Evolutionary conservation across 2,888 invertebrate species (phyloP).

Genomic region (Microdon myrmicae): DNA sequence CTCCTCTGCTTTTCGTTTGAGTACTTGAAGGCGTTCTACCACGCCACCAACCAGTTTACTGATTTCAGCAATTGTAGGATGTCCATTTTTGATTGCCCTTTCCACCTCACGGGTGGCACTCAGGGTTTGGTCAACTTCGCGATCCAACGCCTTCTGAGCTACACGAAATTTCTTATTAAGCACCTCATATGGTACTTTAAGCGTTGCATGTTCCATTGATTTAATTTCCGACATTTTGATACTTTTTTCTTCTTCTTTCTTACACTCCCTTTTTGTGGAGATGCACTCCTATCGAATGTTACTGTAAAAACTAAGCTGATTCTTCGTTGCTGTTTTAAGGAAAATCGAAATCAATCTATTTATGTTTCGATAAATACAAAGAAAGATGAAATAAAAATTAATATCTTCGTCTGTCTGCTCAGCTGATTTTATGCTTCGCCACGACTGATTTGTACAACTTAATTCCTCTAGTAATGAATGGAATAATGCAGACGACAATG

Average conservation of each 20-base stretch:
- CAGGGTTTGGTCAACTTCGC: conserved; percentile 91
- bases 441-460: conserved; percentile 43
- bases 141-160: conserved; percentile 92
- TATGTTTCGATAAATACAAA: too few relatives aligned
- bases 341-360: too few relatives aligned
- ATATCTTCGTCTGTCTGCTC: conserved; percentile 33
- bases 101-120: conserved; percentile 77
- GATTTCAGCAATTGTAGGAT: conserved; percentile 73
- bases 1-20: conserved; percentile 95
- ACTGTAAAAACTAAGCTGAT: too few relatives aligned
- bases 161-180: conserved; percentile 96
- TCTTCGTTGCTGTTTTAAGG: too few relatives aligned
- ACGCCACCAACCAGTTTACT: conserved; percentile 86
- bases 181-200: conserved; percentile 98
- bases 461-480: conserved; percentile 21
- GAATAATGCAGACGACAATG: conserved; percentile 6
- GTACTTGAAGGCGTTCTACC: conserved; percentile 86
- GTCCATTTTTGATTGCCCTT: conserved; percentile 66
- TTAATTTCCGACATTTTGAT: conserved; percentile 87
- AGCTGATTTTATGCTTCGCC: conserved; percentile 49
- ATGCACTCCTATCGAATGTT: too few relatives aligned
- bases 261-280: conserved; percentile 36
- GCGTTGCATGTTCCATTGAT: conserved; percentile 93
- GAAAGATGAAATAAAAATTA: too few relatives aligned
- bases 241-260: conserved; percentile 1